Percentiles rank a stretch among this genome's conserved stretches.
Evolutionary conservation across 1,140 invertebrate species (phyloP).

Genomic region (Hormaphis cornu): DNA sequence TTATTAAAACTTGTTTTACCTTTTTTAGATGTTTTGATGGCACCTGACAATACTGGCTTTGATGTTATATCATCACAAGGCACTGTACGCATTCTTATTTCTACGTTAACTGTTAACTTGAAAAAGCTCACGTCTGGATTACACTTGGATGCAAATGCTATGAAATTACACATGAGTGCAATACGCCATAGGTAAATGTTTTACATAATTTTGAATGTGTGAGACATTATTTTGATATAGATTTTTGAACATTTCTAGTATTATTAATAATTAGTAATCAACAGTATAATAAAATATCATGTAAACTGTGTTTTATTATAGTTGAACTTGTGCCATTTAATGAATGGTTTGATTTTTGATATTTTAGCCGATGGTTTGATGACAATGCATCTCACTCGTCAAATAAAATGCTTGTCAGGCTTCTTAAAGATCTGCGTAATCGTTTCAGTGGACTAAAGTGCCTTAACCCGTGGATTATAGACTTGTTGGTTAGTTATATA

Average conservation of each 20-base stretch:
- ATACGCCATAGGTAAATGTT: constrained; percentile 62
- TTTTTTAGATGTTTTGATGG: constrained; percentile 17
- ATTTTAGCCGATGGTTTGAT: constrained; percentile 85
- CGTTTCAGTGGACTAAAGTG: constrained; percentile 84
- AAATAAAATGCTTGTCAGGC: constrained; percentile 88
- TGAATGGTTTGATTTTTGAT: constrained; percentile 1
- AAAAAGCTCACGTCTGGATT: constrained; percentile 55
- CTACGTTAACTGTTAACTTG: constrained; percentile 55
- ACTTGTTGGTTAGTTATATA: constrained; percentile 58
- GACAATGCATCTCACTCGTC: constrained; percentile 96
- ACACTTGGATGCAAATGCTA: constrained; percentile 60
- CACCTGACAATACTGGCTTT: constrained; percentile 17
- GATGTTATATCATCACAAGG: constrained; percentile 39
- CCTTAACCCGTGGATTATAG: constrained; percentile 92
- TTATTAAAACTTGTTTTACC: not conserved
- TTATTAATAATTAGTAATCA: too few relatives aligned
- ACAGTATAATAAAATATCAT: too few relatives aligned
- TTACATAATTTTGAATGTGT: not conserved
- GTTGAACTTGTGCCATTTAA: too few relatives aligned
- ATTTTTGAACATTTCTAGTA: too few relatives aligned
- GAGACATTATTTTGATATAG: too few relatives aligned
- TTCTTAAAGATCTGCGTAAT: constrained; percentile 79
- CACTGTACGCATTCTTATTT: constrained; percentile 51
- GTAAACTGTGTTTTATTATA: not conserved
- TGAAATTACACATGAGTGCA: constrained; percentile 81